Base-by-base conservation (phyloP, 2,797 vertebrate species). In the Crocidura indochinensis region DNA sequence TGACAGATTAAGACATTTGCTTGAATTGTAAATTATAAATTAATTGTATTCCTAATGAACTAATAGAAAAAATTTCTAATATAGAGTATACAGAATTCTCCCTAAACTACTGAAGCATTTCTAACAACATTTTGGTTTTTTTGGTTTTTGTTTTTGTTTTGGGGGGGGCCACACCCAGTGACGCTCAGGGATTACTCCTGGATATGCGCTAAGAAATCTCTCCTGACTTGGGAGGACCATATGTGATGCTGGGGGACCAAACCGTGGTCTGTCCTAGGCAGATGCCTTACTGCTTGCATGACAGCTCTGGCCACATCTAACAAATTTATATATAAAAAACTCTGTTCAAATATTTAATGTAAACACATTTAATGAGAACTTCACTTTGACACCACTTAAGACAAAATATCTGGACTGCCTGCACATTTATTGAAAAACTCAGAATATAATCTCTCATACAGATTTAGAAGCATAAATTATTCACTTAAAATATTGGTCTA, bases 11-110 rank as follows among this genome's bases (percentile, higher is more conserved):
- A 29, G 15, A 46, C 17, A 83, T 44, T 92, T 85, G 85, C 80
- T 74, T 88, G 26, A 82, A 93, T 49, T 85, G 10, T 62, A 75
- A 92, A 91, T 47, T 64, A 49, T 24, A 53, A 82, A 87, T 78
- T 92, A 81, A 68, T 69, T 83, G 84, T 51, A 84, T 51, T 74
- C 19, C 77, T 53, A 5, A 60, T 60, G 15, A 60, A 60, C 11
- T 64, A 15, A 19, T 11, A 91, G 78, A 92, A 95, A 74, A 11
- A 75, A 85, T 77, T 90, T 24, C 56, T 65, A 72, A 79, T 38
- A 60, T 53, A 87, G 68, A 89, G 1, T 65, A 74, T 73, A 71
- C 0, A n/a, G 46, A 82, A 71, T 68, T 78, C 22, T 74, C 81
- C 68, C 56, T 87, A 46, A 87, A 69, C 15, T 31, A 76, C 3